These are phyloP conservation scores for Diphyllodes magnificus DNA, from an alignment of 2,113 vertebrate species.

Conservation along the genomic window DNA sequence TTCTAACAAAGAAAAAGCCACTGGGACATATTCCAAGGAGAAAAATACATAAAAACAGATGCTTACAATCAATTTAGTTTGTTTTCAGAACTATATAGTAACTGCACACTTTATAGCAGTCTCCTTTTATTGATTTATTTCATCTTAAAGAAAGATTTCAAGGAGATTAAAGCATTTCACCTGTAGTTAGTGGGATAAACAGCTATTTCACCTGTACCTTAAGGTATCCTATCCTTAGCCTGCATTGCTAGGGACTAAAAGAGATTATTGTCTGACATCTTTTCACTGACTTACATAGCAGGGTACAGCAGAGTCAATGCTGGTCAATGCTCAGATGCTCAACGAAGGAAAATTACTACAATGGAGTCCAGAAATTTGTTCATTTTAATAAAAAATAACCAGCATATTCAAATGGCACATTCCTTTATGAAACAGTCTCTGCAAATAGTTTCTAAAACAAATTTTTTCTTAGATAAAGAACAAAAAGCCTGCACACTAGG, in stretches of 20 bases:
- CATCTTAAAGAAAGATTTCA: conserved; percentile 16
- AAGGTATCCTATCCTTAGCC: background rate
- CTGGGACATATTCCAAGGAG: conserved; percentile 31
- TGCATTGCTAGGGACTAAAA: background rate
- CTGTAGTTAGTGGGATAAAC: background rate
- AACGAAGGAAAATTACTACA: background rate
- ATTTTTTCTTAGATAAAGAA: conserved; percentile 62
- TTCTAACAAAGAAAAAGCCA: conserved; percentile 44
- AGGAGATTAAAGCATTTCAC: background rate
- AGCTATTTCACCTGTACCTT: background rate
- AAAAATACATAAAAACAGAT: conserved; percentile 33
- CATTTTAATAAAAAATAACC: background rate
- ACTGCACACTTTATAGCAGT: background rate
- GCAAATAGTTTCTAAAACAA: conserved; percentile 36
- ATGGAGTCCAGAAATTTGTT: background rate
- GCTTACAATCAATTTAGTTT: conserved; percentile 35
- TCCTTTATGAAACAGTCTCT: conserved; percentile 4
- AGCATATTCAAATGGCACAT: conserved; percentile 7
- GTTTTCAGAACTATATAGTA: conserved; percentile 19
- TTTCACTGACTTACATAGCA: background rate
- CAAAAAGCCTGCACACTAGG: conserved; percentile 51
- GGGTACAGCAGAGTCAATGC: background rate
- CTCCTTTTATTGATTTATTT: conserved; percentile 29
- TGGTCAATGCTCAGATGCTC: background rate
- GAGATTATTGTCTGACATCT: background rate